These are phyloP conservation scores for Lepidonotus clava DNA, from an alignment of 2,888 invertebrate species.

Conservation along the genomic window DNA sequence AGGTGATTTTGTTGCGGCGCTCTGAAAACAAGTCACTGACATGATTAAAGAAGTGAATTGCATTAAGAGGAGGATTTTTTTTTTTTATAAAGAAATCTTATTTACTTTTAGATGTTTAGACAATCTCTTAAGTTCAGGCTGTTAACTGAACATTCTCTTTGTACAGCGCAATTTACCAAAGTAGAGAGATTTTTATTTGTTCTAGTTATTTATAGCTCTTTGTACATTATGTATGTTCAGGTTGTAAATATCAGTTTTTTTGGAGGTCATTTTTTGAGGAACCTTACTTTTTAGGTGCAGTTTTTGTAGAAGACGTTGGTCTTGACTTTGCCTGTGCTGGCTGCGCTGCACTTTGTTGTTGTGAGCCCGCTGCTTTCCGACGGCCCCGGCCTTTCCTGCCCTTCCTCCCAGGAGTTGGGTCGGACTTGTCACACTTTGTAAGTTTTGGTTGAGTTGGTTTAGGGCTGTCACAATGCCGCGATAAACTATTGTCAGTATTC, in stretches of 20 bases:
- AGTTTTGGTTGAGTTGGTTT: constrained; percentile 25
- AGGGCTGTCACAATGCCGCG: constrained; percentile 19
- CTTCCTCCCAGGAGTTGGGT: background rate
- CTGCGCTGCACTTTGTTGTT: background rate
- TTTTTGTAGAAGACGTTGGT: background rate
- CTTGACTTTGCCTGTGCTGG: background rate
- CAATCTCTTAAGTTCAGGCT: no score
- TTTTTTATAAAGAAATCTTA: no score
- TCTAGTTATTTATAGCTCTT: background rate
- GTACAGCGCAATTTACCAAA: background rate
- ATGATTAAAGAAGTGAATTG: background rate
- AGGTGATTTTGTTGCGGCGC: background rate
- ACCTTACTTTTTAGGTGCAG: background rate
- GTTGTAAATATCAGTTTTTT: background rate
- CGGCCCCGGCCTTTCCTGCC: constrained; percentile 12
- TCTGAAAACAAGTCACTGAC: background rate
- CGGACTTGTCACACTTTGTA: background rate
- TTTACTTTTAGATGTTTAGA: no score
- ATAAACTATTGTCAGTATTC: background rate
- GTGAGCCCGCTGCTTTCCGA: background rate
- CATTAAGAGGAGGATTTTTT: no score
- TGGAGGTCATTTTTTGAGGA: no score
- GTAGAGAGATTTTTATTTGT: background rate
- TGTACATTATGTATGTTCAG: background rate
- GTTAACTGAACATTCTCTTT: no score